A percentile compares a stretch with the other conserved stretches of the same genome.
These are phyloP conservation scores for Myotis pilosus DNA, from an alignment of 2,797 vertebrate genomes.

Conservation along the genomic window DNA sequence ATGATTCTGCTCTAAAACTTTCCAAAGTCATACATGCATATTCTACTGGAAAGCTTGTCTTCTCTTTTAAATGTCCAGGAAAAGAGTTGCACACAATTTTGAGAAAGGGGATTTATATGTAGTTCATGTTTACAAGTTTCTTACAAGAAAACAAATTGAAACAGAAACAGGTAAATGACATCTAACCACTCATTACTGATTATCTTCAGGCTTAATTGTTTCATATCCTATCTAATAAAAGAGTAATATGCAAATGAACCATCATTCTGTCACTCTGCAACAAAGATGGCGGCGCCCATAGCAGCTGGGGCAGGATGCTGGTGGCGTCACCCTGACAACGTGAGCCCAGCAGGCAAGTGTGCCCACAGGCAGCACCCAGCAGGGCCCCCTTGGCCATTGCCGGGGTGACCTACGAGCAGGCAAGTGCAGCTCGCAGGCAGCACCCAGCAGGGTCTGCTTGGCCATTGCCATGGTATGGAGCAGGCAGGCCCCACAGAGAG, in stretches of 20 bases:
- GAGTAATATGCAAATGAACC: no score
- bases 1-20: accelerated
- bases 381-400: no score
- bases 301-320: no score
- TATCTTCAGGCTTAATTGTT: background rate
- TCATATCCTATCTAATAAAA: background rate
- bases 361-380: no score
- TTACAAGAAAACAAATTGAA: background rate
- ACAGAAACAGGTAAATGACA: background rate
- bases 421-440: no score
- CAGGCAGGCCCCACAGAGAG: no score
- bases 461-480: no score
- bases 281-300: no score
- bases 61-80: background rate
- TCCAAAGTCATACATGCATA: background rate
- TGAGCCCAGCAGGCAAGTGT: no score
- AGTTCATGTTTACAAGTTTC: background rate
- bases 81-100: background rate
- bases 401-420: no score
- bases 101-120: background rate
- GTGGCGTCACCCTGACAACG: no score
- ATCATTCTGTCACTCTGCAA: accelerated
- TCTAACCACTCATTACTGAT: background rate
- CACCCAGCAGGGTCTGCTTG: no score
- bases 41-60: background rate